phyloP scores from a whole-genome alignment of 2,888 invertebrate species.

The Seladonia tumulorum region DNA sequence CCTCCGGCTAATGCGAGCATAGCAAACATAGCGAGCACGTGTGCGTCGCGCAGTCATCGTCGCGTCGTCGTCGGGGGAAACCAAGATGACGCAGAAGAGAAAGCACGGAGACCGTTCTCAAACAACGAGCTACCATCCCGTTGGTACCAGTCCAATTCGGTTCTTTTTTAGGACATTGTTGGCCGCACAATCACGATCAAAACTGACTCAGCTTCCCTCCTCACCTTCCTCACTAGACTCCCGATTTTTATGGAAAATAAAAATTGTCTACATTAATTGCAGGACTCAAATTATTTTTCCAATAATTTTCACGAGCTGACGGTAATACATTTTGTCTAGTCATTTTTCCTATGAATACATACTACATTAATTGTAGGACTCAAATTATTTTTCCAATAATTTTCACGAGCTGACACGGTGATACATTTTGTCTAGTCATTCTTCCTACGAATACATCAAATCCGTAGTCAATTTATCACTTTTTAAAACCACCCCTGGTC shows the following conservation, averaged over 20 bases:
- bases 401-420: neutral
- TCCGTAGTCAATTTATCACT: neutral
- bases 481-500: neutral
- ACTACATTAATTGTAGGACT: neutral
- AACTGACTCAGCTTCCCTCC: no score
- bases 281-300: no score
- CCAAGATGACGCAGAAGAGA: conserved; percentile 36
- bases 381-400: no score
- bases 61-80: conserved; percentile 13
- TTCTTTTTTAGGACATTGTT: neutral
- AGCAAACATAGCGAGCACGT: conserved; percentile 37
- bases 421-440: no score
- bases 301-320: neutral
- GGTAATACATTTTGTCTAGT: no score
- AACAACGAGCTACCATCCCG: conserved; percentile 14
- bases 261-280: neutral
- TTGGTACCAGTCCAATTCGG: neutral
- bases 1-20: neutral
- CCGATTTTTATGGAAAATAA: neutral
- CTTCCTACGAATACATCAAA: neutral
- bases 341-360: no score
- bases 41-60: conserved; percentile 20
- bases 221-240: no score
- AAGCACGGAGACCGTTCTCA: conserved; percentile 12
- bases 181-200: no score